Base-by-base conservation (phyloP, 2,797 vertebrate genomes). In the Sebastiscus albofasciatus region DNA sequence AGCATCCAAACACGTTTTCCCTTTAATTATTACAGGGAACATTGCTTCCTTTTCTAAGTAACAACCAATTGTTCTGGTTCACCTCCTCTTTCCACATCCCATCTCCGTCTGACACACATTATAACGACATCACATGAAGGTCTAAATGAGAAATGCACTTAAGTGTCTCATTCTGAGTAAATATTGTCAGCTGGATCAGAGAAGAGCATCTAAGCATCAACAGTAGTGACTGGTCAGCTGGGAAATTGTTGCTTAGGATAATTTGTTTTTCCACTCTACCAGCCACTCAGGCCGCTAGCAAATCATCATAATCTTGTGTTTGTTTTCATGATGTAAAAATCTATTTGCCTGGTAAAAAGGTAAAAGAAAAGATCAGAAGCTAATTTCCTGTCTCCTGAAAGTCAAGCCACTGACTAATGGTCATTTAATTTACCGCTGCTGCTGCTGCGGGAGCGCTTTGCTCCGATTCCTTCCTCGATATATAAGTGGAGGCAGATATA, bases 331-430 rank as follows among this genome's bases (percentile, higher is more conserved):
- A 69, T 31, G 55, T 84, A 56, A 75, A 89, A 84, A 80, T 81
- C 79, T 64, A 81, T 77, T 82, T 59, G 62, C 18, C 60, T 52
- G 16, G 46, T 60, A 81, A 76, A 79, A 75, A 78, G 54, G 62
- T 24, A 77, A 74, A 79, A 74, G 64, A 79, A 75, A 79, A 85
- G 71, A 80, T 81, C 75, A 87, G 59, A 88, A 72, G 66, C 67
- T 82, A 52, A 89, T 91, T 93, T 93, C 87, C 91, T 81, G 84
- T 79, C 76, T 79, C 77, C 73, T 84, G 31, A 82, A 84, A 87
- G 85, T 87, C 77, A 84, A 79, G 71, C 72, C 72, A 49, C 46
- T 74, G 79, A 89, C 60, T 87, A 90, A 88, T 88, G 86, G 75
- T 18, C 27, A n/a, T 85, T 91, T 91, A 83, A 93, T 92, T 83